These are phyloP conservation scores for Mormyrus iriodes DNA, from an alignment of 2,113 vertebrate genomes.

Conservation along the genomic window DNA sequence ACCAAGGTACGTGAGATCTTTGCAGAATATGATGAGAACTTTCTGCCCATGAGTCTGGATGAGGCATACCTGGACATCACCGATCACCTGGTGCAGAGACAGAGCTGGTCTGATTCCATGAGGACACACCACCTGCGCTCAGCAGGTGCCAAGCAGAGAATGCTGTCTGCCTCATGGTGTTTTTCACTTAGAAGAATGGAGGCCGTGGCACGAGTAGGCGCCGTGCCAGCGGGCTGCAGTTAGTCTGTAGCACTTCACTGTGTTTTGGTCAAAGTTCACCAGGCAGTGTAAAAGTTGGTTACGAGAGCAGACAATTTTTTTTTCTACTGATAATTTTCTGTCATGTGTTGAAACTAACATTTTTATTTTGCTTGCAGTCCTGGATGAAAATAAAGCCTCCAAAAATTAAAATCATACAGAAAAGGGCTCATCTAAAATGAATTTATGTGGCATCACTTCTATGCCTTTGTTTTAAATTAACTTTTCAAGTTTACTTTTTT, in stretches of 20 bases:
- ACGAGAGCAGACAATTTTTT: neutral
- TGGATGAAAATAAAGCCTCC: neutral
- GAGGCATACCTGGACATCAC: conserved; percentile 96
- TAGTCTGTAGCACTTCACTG: neutral
- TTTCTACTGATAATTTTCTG: neutral
- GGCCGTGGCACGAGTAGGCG: neutral
- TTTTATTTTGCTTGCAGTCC: neutral
- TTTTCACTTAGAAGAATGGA: neutral
- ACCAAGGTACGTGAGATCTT: conserved; percentile 81
- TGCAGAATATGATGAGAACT: conserved; percentile 82
- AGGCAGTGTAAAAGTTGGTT: neutral
- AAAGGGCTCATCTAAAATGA: neutral
- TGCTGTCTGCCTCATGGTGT: neutral
- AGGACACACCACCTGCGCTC: conserved; percentile 58
- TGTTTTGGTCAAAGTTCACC: neutral
- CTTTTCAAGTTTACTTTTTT: neutral
- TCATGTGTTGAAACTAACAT: neutral
- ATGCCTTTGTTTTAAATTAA: neutral
- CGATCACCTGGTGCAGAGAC: conserved; percentile 77
- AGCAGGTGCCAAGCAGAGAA: conserved; percentile 44
- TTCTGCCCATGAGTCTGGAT: conserved; percentile 87
- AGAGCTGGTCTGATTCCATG: conserved; percentile 73
- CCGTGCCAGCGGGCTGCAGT: neutral
- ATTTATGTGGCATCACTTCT: neutral
- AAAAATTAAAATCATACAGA: neutral